Evolutionary conservation across 2,888 invertebrate species (phyloP).

Genomic region (Drosophila pegasa): DNA sequence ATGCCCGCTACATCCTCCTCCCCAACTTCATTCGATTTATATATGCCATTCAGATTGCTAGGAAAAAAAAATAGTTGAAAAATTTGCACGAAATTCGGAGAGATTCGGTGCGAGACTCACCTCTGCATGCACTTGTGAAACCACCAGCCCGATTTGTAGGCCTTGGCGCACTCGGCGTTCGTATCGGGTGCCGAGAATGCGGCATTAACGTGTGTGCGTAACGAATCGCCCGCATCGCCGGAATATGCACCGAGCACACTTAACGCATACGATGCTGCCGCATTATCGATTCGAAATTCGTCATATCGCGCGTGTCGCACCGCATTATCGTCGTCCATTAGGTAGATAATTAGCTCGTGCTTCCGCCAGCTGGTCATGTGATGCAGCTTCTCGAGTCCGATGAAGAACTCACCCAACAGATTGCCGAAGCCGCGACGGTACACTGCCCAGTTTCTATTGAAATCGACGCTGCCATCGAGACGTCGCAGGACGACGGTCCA

Average conservation of each 20-base stretch:
- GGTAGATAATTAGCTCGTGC: slow-evolving; percentile 87
- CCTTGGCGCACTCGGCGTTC: slow-evolving; percentile 88
- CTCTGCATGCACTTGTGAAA: slow-evolving; percentile 88
- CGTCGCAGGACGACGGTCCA: slow-evolving; percentile 90
- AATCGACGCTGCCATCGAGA: slow-evolving; percentile 88
- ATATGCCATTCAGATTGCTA: slow-evolving; percentile 89
- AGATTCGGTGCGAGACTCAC: slow-evolving; percentile 72
- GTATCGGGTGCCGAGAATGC: slow-evolving; percentile 88
- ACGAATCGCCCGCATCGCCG: slow-evolving; percentile 88
- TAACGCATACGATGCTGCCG: slow-evolving; percentile 87
- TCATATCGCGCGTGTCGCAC: slow-evolving; percentile 87
- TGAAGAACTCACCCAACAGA: slow-evolving; percentile 88
- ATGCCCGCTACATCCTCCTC: slow-evolving; percentile 64
- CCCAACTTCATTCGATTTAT: slow-evolving; percentile 71
- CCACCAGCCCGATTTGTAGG: slow-evolving; percentile 90
- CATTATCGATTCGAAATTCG: slow-evolving; percentile 88
- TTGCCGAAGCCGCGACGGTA: slow-evolving; percentile 90
- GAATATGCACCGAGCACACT: slow-evolving; percentile 87
- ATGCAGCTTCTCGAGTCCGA: slow-evolving; percentile 89
- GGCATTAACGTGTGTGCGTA: slow-evolving; percentile 88
- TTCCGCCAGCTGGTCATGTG: slow-evolving; percentile 78
- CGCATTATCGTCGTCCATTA: slow-evolving; percentile 87
- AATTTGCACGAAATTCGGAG: not conserved
- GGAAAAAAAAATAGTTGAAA: not conserved
- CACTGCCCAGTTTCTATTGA: slow-evolving; percentile 87